These are phyloP conservation scores for Conomelus anceps DNA, from an alignment of 2,888 invertebrate genomes.

Conservation along the genomic window DNA sequence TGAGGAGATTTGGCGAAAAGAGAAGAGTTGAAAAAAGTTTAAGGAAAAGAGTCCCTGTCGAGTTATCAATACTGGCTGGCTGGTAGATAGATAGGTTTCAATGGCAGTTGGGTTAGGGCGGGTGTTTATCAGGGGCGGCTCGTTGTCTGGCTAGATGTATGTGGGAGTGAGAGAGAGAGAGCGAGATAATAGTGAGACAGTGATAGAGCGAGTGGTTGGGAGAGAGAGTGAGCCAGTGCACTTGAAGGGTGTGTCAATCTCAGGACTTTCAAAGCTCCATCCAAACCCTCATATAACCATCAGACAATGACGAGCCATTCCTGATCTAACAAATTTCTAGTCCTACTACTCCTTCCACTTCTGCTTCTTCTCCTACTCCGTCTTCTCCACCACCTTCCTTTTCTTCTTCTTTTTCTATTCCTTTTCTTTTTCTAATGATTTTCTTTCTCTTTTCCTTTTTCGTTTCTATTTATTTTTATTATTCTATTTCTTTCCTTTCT, in stretches of 20 bases:
- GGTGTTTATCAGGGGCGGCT: background rate
- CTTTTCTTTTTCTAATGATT: too few relatives aligned
- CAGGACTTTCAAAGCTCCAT: background rate
- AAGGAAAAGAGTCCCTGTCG: background rate
- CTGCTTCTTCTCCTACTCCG: background rate
- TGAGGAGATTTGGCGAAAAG: background rate
- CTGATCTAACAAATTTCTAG: background rate
- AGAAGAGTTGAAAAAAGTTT: background rate
- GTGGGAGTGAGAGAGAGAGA: too few relatives aligned
- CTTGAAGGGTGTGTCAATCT: background rate
- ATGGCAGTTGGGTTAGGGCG: background rate
- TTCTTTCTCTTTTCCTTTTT: too few relatives aligned
- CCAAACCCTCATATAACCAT: background rate
- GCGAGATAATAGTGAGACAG: too few relatives aligned
- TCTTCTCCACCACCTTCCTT: too few relatives aligned
- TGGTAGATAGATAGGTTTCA: background rate
- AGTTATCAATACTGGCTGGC: background rate
- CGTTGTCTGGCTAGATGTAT: too few relatives aligned
- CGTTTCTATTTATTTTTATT: too few relatives aligned
- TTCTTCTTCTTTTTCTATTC: too few relatives aligned
- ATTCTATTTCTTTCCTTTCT: too few relatives aligned
- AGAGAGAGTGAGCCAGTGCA: too few relatives aligned
- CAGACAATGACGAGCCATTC: background rate
- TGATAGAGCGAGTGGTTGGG: too few relatives aligned
- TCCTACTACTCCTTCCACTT: background rate